Conservation (phyloP, 2,797 vertebrate genomes). For the Nyctalus aviator region DNA sequence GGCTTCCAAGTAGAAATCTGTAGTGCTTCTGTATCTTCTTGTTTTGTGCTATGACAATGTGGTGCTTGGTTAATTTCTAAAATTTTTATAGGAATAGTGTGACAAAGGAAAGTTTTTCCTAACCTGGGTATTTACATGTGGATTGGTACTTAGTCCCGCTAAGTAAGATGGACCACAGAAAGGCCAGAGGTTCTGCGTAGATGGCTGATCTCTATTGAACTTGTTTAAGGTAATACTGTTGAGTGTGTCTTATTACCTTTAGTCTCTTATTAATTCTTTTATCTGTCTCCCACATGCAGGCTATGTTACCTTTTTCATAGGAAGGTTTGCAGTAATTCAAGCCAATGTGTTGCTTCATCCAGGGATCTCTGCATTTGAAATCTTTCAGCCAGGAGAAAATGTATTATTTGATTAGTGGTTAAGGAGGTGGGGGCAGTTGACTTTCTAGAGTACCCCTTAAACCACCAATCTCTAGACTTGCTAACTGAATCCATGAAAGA, state of each 20-base stretch:
- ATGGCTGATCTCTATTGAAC: background rate
- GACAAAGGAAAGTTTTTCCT: background rate
- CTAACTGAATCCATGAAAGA: background rate
- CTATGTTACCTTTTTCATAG: constrained; percentile 10
- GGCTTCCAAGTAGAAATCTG: background rate
- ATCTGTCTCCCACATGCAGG: background rate
- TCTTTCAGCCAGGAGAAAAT: background rate
- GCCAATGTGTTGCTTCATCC: background rate
- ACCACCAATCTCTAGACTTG: background rate
- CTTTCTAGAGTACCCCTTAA: background rate
- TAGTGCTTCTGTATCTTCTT: background rate
- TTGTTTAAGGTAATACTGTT: background rate
- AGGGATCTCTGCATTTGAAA: background rate
- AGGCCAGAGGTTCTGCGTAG: background rate
- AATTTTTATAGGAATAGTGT: background rate
- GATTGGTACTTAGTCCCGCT: background rate
- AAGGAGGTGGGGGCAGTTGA: background rate
- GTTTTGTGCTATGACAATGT: background rate
- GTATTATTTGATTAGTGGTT: background rate
- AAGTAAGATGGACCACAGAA: background rate
- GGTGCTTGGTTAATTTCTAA: background rate
- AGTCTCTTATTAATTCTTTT: constrained; percentile 1
- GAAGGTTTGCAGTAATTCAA: constrained; percentile 6
- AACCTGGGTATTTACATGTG: background rate
- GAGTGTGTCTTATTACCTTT: background rate